Base-by-base conservation (phyloP, 2,797 vertebrate species). In the Scomberomorus guttatus region DNA sequence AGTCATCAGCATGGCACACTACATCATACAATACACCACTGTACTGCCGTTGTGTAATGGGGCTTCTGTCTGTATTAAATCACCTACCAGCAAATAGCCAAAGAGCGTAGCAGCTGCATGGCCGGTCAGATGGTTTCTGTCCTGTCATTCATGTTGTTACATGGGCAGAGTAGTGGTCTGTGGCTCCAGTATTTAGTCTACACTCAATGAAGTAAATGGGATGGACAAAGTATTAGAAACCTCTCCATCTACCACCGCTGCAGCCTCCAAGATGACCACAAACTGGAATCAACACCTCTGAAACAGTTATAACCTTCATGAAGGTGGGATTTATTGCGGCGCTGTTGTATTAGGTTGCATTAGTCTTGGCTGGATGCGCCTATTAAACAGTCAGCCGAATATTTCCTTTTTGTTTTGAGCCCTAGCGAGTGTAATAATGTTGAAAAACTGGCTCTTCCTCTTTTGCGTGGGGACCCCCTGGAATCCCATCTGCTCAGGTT, bases 21-120 rank as follows among this genome's bases (percentile, higher is more conserved):
- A 69, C 75, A 78, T 83, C 87, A 75, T 57, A 91, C 90, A 91
- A 90, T 89, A 81, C 85, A n/a, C 61, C 85, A 90, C 88, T 91
- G 91, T 92, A 84, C 87, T 48, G 77, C 72, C 85, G 84, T 81
- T 89, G 90, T 90, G 82, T 83, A 90, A 84, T 79, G 83, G 56
- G 57, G 46, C 81, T 70, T 52, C 85, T 85, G 75, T 56, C 42
- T 76, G 86, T 54, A 78, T 88, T 77, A 74, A 93, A 89, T 89
- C 83, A 87, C 71, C 77, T 65, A 57, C 58, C 51, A 80, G 70
- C 14, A 44, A 79, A 48, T 22, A 59, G 46, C 55, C 66, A 59
- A 6, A 44, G 65, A 48, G 68, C 67, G 75, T 12, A 81, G 80
- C 88, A 91, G 92, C 91, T 91, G 90, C 83, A 44, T 42, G 68